Conservation (phyloP, 2,113 vertebrate genomes). For the Spermophilus dauricus region DNA sequence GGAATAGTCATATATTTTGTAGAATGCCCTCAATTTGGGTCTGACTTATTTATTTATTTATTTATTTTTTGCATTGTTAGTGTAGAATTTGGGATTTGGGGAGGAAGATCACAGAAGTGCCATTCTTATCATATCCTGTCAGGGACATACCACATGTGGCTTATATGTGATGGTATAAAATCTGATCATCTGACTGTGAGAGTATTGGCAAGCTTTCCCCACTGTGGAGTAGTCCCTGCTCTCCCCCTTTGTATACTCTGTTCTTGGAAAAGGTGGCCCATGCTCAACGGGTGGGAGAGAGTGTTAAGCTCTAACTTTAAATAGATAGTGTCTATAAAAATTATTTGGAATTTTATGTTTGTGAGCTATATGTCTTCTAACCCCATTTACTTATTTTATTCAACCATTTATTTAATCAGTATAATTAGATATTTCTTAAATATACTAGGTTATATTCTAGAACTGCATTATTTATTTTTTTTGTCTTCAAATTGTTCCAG, state of each 20-base stretch:
- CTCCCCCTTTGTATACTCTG: not conserved
- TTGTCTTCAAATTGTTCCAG: not conserved
- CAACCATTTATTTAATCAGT: not conserved
- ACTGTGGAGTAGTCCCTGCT: not conserved
- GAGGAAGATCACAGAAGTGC: not conserved
- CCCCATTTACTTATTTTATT: not conserved
- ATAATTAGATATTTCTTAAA: not conserved
- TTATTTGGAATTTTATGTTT: not conserved
- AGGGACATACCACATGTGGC: accelerated
- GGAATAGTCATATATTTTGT: not conserved
- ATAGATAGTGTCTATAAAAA: not conserved
- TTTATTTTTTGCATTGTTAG: too few relatives aligned
- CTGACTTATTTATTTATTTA: too few relatives aligned
- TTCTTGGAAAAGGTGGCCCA: not conserved
- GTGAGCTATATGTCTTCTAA: not conserved
- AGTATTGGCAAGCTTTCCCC: not conserved
- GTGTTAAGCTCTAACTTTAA: not conserved
- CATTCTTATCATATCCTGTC: not conserved
- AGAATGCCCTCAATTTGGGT: not conserved
- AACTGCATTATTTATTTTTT: not conserved
- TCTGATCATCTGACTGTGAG: not conserved
- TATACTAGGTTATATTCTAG: not conserved
- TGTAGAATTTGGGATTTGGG: not conserved
- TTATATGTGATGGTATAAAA: not conserved
- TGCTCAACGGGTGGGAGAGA: not conserved